phyloP scores from a whole-genome alignment of 1,140 invertebrate genomes.

The Neodiprion virginianus region DNA sequence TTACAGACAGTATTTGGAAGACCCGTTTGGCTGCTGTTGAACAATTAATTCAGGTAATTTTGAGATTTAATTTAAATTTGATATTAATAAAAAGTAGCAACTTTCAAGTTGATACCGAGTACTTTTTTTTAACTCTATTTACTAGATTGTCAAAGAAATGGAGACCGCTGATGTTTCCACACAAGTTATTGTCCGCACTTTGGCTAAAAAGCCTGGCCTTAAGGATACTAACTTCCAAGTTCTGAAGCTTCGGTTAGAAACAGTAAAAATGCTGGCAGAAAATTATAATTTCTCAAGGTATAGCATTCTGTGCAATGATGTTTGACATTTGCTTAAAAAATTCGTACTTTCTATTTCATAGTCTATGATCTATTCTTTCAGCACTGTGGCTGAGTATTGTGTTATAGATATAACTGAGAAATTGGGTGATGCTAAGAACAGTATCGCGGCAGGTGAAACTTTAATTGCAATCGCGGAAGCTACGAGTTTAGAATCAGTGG shows the following conservation, averaged over 20 bases:
- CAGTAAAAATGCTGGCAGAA: conserved; percentile 79
- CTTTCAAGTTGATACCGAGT: background rate
- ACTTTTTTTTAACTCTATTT: conserved; percentile 23
- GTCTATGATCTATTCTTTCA: conserved; percentile 41
- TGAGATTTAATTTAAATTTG: background rate
- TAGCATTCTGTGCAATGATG: conserved; percentile 36
- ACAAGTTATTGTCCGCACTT: conserved; percentile 76
- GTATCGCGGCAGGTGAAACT: conserved; percentile 71
- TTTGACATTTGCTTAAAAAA: background rate
- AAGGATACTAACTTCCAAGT: conserved; percentile 95
- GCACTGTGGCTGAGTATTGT: conserved; percentile 77
- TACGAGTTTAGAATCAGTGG: conserved; percentile 77
- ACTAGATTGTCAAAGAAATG: conserved; percentile 66
- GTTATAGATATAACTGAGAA: conserved; percentile 85
- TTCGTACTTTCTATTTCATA: conserved; percentile 10
- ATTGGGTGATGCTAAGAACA: conserved; percentile 85
- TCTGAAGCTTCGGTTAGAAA: conserved; percentile 82
- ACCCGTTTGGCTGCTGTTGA: conserved; percentile 80
- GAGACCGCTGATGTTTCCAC: conserved; percentile 71
- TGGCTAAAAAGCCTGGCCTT: conserved; percentile 88
- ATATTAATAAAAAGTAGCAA: background rate
- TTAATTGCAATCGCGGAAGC: conserved; percentile 80
- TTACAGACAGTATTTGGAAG: conserved; percentile 88
- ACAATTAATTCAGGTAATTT: conserved; percentile 58
- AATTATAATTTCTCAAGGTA: conserved; percentile 75